These are phyloP conservation scores for Synergus gifuensis DNA, from an alignment of 2,888 invertebrate species.

Conservation along the genomic window DNA sequence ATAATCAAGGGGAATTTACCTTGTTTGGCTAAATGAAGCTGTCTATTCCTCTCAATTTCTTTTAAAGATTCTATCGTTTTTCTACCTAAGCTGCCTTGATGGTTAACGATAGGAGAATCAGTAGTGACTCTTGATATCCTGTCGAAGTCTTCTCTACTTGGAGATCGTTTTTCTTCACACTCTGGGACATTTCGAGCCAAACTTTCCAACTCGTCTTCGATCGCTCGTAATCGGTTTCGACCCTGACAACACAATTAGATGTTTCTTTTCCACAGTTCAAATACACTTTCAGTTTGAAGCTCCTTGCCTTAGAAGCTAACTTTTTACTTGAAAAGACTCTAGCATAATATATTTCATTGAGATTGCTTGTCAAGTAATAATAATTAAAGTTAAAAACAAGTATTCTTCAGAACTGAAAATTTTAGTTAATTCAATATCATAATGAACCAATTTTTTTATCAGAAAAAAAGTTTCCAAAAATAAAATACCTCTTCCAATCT, in stretches of 20 bases:
- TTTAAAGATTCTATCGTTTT: slow-evolving; percentile 91
- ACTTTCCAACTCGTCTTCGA: slow-evolving; percentile 83
- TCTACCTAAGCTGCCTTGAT: slow-evolving; percentile 85
- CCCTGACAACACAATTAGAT: slow-evolving; percentile 72
- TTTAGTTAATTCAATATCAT: background rate
- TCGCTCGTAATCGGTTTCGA: slow-evolving; percentile 82
- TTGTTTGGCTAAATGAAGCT: slow-evolving; percentile 93
- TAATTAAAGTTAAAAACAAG: background rate
- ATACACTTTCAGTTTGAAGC: background rate
- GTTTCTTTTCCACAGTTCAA: background rate
- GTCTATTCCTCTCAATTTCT: slow-evolving; percentile 93
- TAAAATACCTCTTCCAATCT: slow-evolving; percentile 81
- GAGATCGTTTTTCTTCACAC: slow-evolving; percentile 78
- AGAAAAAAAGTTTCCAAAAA: background rate
- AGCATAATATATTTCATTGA: background rate
- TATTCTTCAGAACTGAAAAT: background rate
- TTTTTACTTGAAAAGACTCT: background rate
- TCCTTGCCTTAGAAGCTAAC: background rate
- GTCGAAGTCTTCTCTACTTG: slow-evolving; percentile 92
- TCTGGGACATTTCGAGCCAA: slow-evolving; percentile 67
- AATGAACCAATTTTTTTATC: background rate
- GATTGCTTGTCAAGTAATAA: background rate
- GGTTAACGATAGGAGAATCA: slow-evolving; percentile 85
- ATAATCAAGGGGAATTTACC: slow-evolving; percentile 79
- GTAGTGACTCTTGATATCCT: slow-evolving; percentile 93